Base-by-base conservation (phyloP, 2,888 invertebrate species). In the Leucania comma region DNA sequence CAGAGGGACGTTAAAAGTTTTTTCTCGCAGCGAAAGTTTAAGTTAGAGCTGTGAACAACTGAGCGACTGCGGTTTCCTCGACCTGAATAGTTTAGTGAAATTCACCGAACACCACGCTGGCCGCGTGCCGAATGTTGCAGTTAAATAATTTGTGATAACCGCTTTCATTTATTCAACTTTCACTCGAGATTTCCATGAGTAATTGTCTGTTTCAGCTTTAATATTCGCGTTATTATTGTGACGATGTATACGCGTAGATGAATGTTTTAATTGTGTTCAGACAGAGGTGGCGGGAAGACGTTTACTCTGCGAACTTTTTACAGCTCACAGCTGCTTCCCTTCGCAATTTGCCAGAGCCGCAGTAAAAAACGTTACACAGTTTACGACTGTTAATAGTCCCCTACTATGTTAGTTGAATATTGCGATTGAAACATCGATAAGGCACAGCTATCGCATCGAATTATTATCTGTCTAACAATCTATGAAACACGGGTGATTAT, bases 121-220 rank as follows among this genome's bases (percentile, higher is more conserved):
- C 94, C 92, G 90, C 90, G 92, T 92, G 93, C 95, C 94, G 93
- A 95, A 93, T 93, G 92, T 93, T 91, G 91, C 93, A 92, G 90
- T 92, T 92, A 93, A 94, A 94, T 95, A 93, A 94, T 94, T 95
- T 92, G 92, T 91, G 92, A 94, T 94, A 94, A 93, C 93, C 90
- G 90, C 92, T 92, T 91, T 93, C 91, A 94, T 94, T 93, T 93
- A 93, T 93, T 92, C 89, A 92, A 93, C 90, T 93, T 92, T 91
- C 87, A 86, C 87, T 86, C 81, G 86, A 88, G 89, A 91, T 90
- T 90, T 89, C 86, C 71, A 87, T 87, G 86, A 90, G 87, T 89
- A 88, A 92, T 91, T 89, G 90, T 89, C 90, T 88, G 89, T 88
- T 89, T 82, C 75, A 83, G 82, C 81, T 88, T 83, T 84, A 78